These are phyloP conservation scores for Liparis tanakae DNA, from an alignment of 2,797 vertebrate species.

Conservation along the genomic window DNA sequence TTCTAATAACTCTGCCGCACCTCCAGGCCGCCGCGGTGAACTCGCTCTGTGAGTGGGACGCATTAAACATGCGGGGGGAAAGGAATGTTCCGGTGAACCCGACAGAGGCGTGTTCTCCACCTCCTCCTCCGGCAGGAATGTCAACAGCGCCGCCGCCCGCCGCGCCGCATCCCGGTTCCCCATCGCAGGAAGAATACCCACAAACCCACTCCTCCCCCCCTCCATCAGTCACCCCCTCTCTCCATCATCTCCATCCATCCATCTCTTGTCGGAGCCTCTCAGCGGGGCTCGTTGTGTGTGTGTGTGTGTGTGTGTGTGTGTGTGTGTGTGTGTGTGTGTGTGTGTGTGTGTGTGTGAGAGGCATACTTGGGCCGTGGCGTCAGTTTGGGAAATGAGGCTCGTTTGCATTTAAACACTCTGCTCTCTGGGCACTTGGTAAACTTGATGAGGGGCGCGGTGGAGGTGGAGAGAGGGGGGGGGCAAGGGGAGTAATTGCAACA, in stretches of 20 bases:
- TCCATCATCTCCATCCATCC: conserved; percentile 73
- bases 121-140: conserved; percentile 54
- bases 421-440: conserved; percentile 77
- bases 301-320: not conserved
- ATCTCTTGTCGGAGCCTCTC: conserved; percentile 71
- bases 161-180: conserved; percentile 57
- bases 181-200: conserved; percentile 53
- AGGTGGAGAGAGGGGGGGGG: not conserved
- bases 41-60: not conserved
- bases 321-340: conserved; percentile 42
- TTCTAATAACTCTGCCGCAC: not conserved
- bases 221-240: conserved; percentile 46
- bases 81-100: conserved; percentile 53
- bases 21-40: no score
- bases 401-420: conserved; percentile 81
- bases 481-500: conserved; percentile 16
- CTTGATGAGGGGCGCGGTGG: conserved; percentile 53
- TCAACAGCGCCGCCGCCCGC: conserved; percentile 43
- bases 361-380: conserved; percentile 78
- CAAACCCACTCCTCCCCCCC: conserved; percentile 44
- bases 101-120: conserved; percentile 53
- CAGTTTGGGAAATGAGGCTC: conserved; percentile 78
- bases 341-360: conserved; percentile 44
- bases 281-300: conserved; percentile 65
- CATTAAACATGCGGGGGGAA: conserved; percentile 49